Percentiles rank a stretch among this genome's conserved stretches.
Conservation (phyloP, 2,797 vertebrate genomes). For the Ctenosaura bakeri region DNA sequence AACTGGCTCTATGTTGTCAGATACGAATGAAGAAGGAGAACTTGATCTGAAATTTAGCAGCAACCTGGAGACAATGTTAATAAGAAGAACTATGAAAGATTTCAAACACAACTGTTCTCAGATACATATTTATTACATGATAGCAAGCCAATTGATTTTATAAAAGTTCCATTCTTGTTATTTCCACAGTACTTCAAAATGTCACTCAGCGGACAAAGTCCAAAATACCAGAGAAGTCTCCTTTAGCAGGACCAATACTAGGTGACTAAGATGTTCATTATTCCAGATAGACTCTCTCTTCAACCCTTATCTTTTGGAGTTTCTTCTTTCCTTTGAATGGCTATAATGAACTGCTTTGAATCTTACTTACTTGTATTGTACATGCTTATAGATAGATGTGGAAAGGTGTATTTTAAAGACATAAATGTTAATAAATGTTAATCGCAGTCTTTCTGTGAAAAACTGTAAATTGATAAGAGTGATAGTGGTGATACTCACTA, state of each 20-base stretch:
- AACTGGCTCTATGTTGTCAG: background rate
- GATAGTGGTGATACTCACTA: background rate
- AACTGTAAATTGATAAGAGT: background rate
- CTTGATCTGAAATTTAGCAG: background rate
- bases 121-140: background rate
- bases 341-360: slow-evolving; percentile 7
- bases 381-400: background rate
- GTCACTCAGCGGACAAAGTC: slow-evolving; percentile 72
- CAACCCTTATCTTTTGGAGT: slow-evolving; percentile 7
- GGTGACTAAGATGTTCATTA: slow-evolving; percentile 71
- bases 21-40: background rate
- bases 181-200: slow-evolving; percentile 83
- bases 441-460: background rate
- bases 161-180: slow-evolving; percentile 28
- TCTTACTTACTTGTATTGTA: slow-evolving; percentile 8
- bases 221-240: slow-evolving; percentile 76
- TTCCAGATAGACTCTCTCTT: slow-evolving; percentile 14
- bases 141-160: accelerated
- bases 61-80: background rate
- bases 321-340: slow-evolving; percentile 23
- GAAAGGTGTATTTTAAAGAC: background rate
- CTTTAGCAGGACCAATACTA: slow-evolving; percentile 80
- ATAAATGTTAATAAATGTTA: background rate
- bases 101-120: background rate
- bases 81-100: background rate